Conservation (phyloP, 2,113 vertebrate species). For the Neopipo cinnamomea region DNA sequence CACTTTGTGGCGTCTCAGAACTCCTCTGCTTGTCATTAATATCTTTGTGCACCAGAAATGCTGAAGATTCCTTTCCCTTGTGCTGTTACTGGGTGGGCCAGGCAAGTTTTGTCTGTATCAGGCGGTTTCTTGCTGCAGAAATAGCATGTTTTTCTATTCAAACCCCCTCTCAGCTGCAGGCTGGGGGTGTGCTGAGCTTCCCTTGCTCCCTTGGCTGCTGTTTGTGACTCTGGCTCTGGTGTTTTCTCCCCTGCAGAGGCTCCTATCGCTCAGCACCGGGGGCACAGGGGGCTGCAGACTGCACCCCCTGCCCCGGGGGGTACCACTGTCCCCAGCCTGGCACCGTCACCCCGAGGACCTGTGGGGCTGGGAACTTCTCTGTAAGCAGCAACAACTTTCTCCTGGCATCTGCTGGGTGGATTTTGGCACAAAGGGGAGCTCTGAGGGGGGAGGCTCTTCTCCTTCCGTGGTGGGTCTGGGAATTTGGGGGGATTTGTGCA, state of each 20-base stretch:
- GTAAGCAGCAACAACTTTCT: constrained; percentile 66
- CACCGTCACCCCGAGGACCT: constrained; percentile 76
- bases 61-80: background rate
- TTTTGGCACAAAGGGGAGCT: background rate
- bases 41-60: background rate
- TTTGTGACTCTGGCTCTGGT: background rate
- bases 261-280: constrained; percentile 75
- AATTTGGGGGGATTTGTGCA: background rate
- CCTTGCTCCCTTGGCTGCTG: background rate
- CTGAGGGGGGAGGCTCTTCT: background rate
- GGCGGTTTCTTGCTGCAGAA: background rate
- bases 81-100: rapidly evolving
- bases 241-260: constrained; percentile 69
- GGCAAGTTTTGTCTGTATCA: background rate
- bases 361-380: constrained; percentile 86
- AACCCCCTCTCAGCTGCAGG: background rate
- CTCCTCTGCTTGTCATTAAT: background rate
- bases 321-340: constrained; percentile 83
- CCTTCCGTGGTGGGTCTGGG: background rate
- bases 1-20: rapidly evolving
- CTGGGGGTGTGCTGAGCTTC: background rate
- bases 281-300: constrained; percentile 74
- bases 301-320: constrained; percentile 80
- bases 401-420: background rate
- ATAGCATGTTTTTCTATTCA: rapidly evolving